A percentile compares a stretch with the other conserved stretches of the same genome.
Evolutionary conservation across 2,797 vertebrate genomes (phyloP).

Genomic region (Mus minutoides): DNA sequence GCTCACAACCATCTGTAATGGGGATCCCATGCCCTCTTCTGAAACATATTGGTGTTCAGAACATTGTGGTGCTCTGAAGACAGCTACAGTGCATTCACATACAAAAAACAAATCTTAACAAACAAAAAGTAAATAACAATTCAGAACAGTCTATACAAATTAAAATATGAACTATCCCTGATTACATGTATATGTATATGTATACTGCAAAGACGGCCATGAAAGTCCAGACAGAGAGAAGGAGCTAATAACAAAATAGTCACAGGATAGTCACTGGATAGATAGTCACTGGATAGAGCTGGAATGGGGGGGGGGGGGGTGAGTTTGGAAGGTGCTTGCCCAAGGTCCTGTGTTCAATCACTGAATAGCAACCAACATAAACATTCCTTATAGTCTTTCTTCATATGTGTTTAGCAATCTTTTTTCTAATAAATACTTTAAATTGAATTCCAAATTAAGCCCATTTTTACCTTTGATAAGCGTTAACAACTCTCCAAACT

Average conservation of each 20-base stretch:
- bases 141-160: not conserved
- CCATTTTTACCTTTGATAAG: constrained; percentile 3
- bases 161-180: not conserved
- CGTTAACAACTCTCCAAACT: not conserved
- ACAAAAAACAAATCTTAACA: no score
- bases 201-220: not conserved
- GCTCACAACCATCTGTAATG: not conserved
- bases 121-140: not conserved
- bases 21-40: no score
- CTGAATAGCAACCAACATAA: not conserved
- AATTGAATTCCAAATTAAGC: constrained; percentile 52
- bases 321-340: not conserved
- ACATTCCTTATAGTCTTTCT: not conserved
- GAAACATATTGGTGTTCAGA: no score
- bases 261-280: not conserved
- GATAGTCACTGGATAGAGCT: not conserved
- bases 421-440: constrained; percentile 38
- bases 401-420: not conserved
- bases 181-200: no score
- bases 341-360: not conserved
- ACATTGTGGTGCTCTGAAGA: no score
- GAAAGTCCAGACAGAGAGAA: not conserved
- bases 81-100: no score
- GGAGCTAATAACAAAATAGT: constrained; percentile 35
- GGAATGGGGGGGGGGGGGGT: rapidly evolving